These are phyloP conservation scores for Saccostrea cuccullata DNA, from an alignment of 1,140 invertebrate genomes.

Conservation along the genomic window DNA sequence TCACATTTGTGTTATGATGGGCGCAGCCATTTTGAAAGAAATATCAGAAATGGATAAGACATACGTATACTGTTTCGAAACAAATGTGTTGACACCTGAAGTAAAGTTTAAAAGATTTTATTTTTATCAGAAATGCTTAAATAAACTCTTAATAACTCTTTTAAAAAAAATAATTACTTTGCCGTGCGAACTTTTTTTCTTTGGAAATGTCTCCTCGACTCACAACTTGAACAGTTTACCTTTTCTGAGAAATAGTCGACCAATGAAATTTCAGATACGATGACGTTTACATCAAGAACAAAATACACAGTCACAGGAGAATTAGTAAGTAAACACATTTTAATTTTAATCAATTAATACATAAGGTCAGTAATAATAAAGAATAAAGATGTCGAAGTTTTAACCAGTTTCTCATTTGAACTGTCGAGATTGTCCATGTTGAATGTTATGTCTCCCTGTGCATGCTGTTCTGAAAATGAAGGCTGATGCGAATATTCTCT, in stretches of 20 bases:
- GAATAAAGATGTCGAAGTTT: too few species aligned
- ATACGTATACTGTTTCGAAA: background rate
- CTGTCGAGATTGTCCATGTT: too few species aligned
- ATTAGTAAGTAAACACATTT: constrained; percentile 17
- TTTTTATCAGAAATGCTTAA: too few species aligned
- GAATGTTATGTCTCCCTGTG: background rate
- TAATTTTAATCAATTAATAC: background rate
- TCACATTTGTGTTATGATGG: background rate
- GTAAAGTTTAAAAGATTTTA: too few species aligned
- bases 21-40: constrained; percentile 51
- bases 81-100: too few species aligned
- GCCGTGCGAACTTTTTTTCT: background rate
- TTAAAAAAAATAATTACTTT: too few species aligned
- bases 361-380: too few species aligned
- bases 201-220: background rate
- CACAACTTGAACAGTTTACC: background rate
- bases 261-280: constrained; percentile 10
- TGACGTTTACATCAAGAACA: constrained; percentile 23
- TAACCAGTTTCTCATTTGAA: too few species aligned
- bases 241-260: background rate
- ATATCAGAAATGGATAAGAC: background rate
- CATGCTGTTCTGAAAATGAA: background rate
- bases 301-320: background rate
- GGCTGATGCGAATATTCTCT: constrained; percentile 18
- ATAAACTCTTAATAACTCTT: too few species aligned